Evolutionary conservation across 2,888 invertebrate species (phyloP).

Genomic region (Pyrgus malvae): DNA sequence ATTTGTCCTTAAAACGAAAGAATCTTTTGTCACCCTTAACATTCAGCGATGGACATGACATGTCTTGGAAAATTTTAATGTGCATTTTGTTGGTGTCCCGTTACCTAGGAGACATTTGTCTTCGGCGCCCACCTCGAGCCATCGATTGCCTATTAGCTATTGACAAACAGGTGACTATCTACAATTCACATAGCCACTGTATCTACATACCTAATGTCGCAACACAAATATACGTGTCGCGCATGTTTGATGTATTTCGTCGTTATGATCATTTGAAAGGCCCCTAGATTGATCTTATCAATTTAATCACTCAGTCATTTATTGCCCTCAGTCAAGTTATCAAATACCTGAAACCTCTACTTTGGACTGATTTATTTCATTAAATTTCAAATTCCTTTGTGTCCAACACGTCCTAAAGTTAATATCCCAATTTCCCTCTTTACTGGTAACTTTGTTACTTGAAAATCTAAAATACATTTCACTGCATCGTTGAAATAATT

Average conservation of each 20-base stretch:
- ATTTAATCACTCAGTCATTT: conserved; percentile 6
- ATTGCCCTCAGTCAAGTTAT: conserved; percentile 2
- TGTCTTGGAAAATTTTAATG: background rate
- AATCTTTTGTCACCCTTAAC: no score
- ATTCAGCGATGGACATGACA: no score
- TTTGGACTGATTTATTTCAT: no score
- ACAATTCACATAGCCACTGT: conserved; percentile 36
- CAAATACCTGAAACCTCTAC: no score
- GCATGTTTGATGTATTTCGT: conserved; percentile 47
- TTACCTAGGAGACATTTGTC: conserved; percentile 68
- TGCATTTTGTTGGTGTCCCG: conserved; percentile 61
- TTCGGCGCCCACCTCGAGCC: conserved; percentile 51
- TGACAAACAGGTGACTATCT: conserved; percentile 58
- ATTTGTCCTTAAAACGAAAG: no score
- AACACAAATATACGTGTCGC: conserved; percentile 53
- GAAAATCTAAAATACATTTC: no score
- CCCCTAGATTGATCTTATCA: conserved; percentile 48
- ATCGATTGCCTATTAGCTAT: conserved; percentile 70
- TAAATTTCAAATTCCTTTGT: no score
- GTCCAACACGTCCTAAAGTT: no score
- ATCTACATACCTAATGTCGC: conserved; percentile 45
- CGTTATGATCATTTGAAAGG: conserved; percentile 52
- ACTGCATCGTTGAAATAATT: no score
- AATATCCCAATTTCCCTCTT: no score
- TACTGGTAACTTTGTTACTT: no score